A percentile compares a stretch with the other conserved stretches of the same genome.
Conservation (phyloP, 2,797 vertebrate genomes). For the Cetoscarus ocellatus region DNA sequence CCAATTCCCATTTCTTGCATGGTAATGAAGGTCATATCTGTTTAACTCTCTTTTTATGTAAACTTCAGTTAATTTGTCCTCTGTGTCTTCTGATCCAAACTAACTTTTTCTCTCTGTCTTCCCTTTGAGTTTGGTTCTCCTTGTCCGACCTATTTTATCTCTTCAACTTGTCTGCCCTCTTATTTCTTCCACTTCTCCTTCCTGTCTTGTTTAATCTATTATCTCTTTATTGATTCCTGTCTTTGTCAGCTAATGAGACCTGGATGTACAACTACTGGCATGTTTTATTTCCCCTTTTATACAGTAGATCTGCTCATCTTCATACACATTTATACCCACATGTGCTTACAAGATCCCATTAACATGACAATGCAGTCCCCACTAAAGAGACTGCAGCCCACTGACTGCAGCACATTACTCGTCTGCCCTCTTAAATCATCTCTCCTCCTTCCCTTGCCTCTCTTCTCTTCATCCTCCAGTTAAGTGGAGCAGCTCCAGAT, state of each 20-base stretch:
- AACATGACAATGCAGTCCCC: slow-evolving; percentile 48
- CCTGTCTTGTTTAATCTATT: slow-evolving; percentile 22
- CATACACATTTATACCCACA: slow-evolving; percentile 8
- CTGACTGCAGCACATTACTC: slow-evolving; percentile 50
- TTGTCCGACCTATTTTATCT: slow-evolving; percentile 15
- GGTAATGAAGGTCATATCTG: slow-evolving; percentile 22
- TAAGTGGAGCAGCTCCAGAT: slow-evolving; percentile 71
- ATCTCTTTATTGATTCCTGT: slow-evolving; percentile 26
- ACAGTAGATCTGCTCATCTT: slow-evolving; percentile 12
- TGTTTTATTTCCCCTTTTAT: background rate
- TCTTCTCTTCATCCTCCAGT: slow-evolving; percentile 68
- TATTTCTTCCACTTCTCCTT: slow-evolving; percentile 1
- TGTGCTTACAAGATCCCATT: slow-evolving; percentile 34
- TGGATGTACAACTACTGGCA: background rate
- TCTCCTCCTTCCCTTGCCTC: slow-evolving; percentile 59
- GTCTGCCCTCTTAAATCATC: slow-evolving; percentile 59
- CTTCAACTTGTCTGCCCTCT: slow-evolving; percentile 1
- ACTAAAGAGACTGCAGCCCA: slow-evolving; percentile 35
- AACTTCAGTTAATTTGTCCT: slow-evolving; percentile 17
- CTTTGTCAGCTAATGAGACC: slow-evolving; percentile 1
- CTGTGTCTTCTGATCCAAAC: slow-evolving; percentile 6
- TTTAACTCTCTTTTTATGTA: slow-evolving; percentile 26
- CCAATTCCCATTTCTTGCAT: slow-evolving; percentile 13
- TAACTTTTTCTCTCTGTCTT: slow-evolving; percentile 3
- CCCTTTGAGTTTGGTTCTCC: slow-evolving; percentile 16